Evolutionary conservation across 2,113 vertebrate species (phyloP), one percentile per base, ranked within the genome.

Genomic region (Phyllostomus discolor): DNA sequence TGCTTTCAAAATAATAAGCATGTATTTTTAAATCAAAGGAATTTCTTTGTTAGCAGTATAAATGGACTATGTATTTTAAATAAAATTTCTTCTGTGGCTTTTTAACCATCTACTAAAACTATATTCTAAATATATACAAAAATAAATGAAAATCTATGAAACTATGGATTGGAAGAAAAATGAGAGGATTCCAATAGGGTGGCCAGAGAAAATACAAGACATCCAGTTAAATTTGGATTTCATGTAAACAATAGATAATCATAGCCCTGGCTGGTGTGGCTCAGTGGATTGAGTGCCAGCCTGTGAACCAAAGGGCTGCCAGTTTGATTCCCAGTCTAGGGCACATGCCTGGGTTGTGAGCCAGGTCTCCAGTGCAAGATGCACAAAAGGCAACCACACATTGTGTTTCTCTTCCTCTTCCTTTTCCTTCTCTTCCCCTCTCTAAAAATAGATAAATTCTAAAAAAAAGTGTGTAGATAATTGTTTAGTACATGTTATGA

Each of bases 11-110:
- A 91, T 69, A 88, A 62, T 0, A 59, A 33, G 17, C 4, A 41
- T 69, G 80, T n/a, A 57, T 69, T 69, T 92, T 91, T 70, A 80
- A 96, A 87, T 95, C 7, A 88, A 91, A 89, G 4, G 17, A 57
- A 85, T 82, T 67, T 80, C 35, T 85, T 87, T 66, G 6, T 54
- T 79, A 67, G 9, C 7, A 82, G 43, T 72, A 62, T 41, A 20
- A 85, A 92, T 66, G 11, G 11, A 41, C 78, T 70, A 43, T 50
- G 19, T 31, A 90, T 76, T 92, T 95, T 17, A 82, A 73, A 92
- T 78, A 81, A 90, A 82, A 54, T 82, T 69, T 94, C 4, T 78
- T 72, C 35, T 87, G 3, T 41, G 57, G 0, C 9, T 67, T 95
- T 94, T 59, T 81, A 88, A 28, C 4, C 2, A 90, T 22, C 33